Conservation (phyloP, 2,888 invertebrate genomes). For the Pseudeuparius sepicola region DNA sequence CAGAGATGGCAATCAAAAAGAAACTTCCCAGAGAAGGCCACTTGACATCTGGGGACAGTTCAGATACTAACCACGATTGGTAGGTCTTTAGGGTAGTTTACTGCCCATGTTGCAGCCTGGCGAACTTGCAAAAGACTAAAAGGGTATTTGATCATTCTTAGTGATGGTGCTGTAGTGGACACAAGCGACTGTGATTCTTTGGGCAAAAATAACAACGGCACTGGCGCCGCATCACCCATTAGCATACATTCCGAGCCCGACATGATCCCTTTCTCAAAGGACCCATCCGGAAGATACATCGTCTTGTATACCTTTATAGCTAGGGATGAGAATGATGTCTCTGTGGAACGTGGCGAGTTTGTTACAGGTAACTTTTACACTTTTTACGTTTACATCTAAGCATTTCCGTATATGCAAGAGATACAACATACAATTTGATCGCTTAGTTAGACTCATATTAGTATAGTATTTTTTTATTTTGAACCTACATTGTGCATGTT, state of each 20-base stretch:
- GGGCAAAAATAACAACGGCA: slow-evolving; percentile 40
- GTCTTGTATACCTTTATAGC: slow-evolving; percentile 90
- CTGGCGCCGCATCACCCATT: slow-evolving; percentile 40
- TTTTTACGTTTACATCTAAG: too few relatives aligned
- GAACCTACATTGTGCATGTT: too few relatives aligned
- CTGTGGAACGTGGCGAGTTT: slow-evolving; percentile 87
- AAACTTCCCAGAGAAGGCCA: slow-evolving; percentile 66
- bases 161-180: slow-evolving; percentile 40
- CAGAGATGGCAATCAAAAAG: slow-evolving; percentile 75
- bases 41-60: slow-evolving; percentile 45
- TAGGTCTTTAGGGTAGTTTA: too few relatives aligned
- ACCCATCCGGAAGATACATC: slow-evolving; percentile 82
- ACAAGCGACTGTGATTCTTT: slow-evolving; percentile 53
- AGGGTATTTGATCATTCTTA: slow-evolving; percentile 19
- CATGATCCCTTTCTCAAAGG: slow-evolving; percentile 63
- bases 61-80: slow-evolving; percentile 52
- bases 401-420: too few relatives aligned
- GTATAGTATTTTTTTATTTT: too few relatives aligned
- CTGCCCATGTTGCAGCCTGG: too few relatives aligned
- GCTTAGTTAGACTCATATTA: too few relatives aligned
- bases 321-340: slow-evolving; percentile 87
- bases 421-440: too few relatives aligned
- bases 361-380: slow-evolving; percentile 71
- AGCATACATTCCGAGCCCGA: slow-evolving; percentile 47
- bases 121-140: too few relatives aligned